These are phyloP conservation scores for Aphrophora alni DNA, from an alignment of 2,888 invertebrate genomes.

Conservation along the genomic window DNA sequence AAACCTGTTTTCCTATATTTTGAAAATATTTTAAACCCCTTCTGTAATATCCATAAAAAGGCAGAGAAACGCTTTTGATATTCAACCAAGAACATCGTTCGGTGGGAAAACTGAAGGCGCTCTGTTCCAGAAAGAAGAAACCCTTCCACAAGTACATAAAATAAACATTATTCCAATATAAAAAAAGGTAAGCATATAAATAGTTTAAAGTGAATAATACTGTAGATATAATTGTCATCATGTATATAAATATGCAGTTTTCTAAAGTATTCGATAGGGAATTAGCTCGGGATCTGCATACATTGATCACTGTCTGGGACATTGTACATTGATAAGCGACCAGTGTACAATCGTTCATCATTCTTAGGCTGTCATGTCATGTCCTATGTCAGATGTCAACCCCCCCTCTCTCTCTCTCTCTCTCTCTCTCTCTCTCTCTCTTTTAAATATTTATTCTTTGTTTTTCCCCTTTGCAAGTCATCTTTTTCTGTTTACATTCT, in stretches of 20 bases:
- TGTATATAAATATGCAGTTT: slow-evolving; percentile 29
- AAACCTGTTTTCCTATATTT: too few relatives aligned
- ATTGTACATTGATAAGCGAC: neutral
- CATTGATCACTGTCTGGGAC: neutral
- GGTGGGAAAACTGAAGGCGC: neutral
- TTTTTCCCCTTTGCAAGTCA: neutral
- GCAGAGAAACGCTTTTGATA: too few relatives aligned
- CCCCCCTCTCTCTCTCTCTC: neutral
- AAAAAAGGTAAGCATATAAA: neutral
- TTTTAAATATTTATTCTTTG: neutral
- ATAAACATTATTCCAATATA: neutral
- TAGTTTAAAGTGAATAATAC: neutral
- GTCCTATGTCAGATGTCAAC: neutral
- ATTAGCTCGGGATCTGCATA: neutral
- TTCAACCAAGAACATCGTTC: too few relatives aligned
- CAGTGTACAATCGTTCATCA: neutral
- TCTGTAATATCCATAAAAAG: too few relatives aligned
- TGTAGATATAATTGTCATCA: slow-evolving; percentile 34
- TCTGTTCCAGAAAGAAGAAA: too few relatives aligned
- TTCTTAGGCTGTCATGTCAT: slow-evolving; percentile 1
- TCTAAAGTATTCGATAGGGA: neutral
- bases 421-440: neutral
- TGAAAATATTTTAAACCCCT: too few relatives aligned
- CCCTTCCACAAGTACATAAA: neutral
- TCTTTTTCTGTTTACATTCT: neutral